These are phyloP conservation scores for Deroplatys truncata DNA, from an alignment of 2,888 invertebrate genomes.

Conservation along the genomic window DNA sequence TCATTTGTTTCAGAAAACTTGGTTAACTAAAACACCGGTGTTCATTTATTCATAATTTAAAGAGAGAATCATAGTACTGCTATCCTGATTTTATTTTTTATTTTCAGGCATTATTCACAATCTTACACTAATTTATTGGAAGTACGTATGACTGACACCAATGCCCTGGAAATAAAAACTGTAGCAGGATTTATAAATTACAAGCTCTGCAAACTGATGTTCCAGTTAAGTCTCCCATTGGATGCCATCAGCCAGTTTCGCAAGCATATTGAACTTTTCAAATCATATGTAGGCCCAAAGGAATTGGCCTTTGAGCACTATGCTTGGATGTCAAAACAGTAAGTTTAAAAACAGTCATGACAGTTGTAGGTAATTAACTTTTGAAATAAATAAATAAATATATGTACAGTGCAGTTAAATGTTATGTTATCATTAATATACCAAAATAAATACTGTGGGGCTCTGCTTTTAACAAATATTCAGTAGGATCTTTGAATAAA, in stretches of 20 bases:
- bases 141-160: slow-evolving; percentile 82
- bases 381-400: too few species aligned
- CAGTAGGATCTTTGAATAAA: too few species aligned
- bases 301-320: slow-evolving; percentile 91
- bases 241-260: slow-evolving; percentile 95
- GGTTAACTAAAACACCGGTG: too few species aligned
- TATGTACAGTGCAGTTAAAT: too few species aligned
- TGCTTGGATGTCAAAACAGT: slow-evolving; percentile 94
- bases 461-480: too few species aligned
- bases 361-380: neutral
- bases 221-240: slow-evolving; percentile 81
- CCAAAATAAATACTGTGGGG: too few species aligned
- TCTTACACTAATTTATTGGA: slow-evolving; percentile 89
- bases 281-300: slow-evolving; percentile 71
- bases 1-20: too few species aligned
- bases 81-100: neutral
- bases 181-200: slow-evolving; percentile 95
- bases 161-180: slow-evolving; percentile 88
- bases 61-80: too few species aligned
- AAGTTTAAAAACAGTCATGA: slow-evolving; percentile 42
- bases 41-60: too few species aligned
- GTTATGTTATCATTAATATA: too few species aligned
- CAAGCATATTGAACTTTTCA: slow-evolving; percentile 86
- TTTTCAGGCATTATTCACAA: slow-evolving; percentile 69
- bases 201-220: slow-evolving; percentile 88